phyloP scores from a whole-genome alignment of 2,888 invertebrate genomes.

The Tenodera sinensis region DNA sequence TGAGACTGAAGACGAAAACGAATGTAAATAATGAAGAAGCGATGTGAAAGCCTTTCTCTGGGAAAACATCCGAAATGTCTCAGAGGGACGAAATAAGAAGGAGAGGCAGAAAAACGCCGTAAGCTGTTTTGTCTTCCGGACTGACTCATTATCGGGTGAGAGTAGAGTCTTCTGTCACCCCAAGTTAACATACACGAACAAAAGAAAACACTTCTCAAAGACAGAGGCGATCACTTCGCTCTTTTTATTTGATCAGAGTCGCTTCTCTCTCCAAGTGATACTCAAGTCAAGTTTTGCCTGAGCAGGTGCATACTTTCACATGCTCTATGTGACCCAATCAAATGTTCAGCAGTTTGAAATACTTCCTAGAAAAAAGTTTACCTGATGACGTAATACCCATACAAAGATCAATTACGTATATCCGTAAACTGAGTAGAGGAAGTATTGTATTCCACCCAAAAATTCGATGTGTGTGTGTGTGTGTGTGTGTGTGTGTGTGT shows the following conservation, averaged over 20 bases:
- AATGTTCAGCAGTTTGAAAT: no score
- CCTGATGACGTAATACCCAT: no score
- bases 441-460: no score
- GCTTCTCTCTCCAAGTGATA: no score
- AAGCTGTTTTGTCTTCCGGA: neutral
- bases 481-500: no score
- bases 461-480: no score
- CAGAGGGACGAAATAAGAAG: neutral
- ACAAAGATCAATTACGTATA: no score
- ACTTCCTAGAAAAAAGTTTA: no score
- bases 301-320: no score
- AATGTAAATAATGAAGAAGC: neutral
- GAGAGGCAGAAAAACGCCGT: neutral
- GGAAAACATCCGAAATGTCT: neutral
- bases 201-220: neutral
- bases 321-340: no score
- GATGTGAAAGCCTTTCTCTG: neutral
- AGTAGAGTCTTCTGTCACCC: neutral
- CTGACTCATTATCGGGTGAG: neutral
- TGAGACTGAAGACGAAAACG: neutral
- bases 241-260: neutral
- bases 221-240: neutral
- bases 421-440: no score
- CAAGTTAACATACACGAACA: neutral
- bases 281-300: no score